Evolutionary conservation across 1,140 invertebrate genomes (phyloP).

Genomic region (Drosophila melanica): DNA sequence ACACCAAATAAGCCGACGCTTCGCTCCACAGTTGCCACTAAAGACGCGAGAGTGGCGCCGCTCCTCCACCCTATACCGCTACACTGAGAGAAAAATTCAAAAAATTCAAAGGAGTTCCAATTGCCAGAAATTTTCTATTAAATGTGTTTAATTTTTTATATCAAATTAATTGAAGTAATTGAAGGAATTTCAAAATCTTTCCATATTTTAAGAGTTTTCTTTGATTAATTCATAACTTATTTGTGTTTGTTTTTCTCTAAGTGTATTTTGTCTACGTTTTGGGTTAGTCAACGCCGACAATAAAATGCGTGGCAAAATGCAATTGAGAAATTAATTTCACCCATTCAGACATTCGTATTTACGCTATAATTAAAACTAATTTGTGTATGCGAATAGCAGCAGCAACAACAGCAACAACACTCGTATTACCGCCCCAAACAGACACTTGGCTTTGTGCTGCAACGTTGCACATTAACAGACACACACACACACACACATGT

Average conservation of each 20-base stretch:
- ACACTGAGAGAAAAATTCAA: too few relatives aligned
- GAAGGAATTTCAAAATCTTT: too few relatives aligned
- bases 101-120: too few relatives aligned
- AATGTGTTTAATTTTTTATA: too few relatives aligned
- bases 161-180: too few relatives aligned
- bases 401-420: constrained; percentile 32
- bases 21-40: constrained; percentile 6
- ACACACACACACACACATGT: background rate
- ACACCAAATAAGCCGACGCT: constrained; percentile 78
- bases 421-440: constrained; percentile 62
- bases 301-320: constrained; percentile 82
- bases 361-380: constrained; percentile 81
- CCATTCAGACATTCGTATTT: constrained; percentile 75
- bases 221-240: too few relatives aligned
- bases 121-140: too few relatives aligned
- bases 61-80: too few relatives aligned
- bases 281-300: constrained; percentile 64
- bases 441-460: constrained; percentile 61
- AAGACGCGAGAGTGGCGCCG: too few relatives aligned
- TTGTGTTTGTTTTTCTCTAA: too few relatives aligned
- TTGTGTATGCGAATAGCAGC: constrained; percentile 67
- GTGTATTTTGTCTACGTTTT: constrained; percentile 27
- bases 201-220: too few relatives aligned
- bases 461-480: constrained; percentile 15
- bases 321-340: constrained; percentile 82